These are phyloP conservation scores for Drosophila atripex DNA, from an alignment of 2,888 invertebrate species.

Conservation along the genomic window DNA sequence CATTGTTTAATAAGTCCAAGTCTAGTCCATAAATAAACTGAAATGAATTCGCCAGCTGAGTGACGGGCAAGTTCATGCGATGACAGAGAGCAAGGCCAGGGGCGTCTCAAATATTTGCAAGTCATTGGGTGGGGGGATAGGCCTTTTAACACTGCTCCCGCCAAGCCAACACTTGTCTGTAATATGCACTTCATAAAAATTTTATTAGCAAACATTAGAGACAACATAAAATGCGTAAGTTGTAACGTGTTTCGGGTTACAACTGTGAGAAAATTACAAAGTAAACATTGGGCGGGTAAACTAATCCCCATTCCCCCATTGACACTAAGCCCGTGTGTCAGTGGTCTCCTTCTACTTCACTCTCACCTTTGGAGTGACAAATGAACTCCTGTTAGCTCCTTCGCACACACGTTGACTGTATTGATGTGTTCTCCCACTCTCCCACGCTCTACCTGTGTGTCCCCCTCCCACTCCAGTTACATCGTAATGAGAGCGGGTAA, in stretches of 20 bases:
- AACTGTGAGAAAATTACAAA: too few species aligned
- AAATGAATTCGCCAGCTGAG: constrained; percentile 31
- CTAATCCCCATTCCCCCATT: background rate
- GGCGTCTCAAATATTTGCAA: constrained; percentile 11
- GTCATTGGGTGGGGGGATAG: background rate
- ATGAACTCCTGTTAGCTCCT: constrained; percentile 9
- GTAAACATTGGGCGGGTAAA: background rate
- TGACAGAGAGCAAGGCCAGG: constrained; percentile 36
- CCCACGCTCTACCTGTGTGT: constrained; percentile 20
- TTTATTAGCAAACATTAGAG: background rate
- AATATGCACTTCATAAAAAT: background rate
- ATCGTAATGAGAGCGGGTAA: background rate
- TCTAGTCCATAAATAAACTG: constrained; percentile 22
- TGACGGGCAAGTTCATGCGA: constrained; percentile 38
- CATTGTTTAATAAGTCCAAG: constrained; percentile 5
- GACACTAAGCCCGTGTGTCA: background rate
- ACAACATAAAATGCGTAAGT: too few species aligned
- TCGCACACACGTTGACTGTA: constrained; percentile 4
- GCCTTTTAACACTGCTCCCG: too few species aligned
- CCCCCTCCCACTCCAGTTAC: constrained; percentile 1
- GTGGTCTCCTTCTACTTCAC: background rate
- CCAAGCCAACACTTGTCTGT: background rate
- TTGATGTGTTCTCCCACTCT: background rate
- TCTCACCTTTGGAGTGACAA: background rate
- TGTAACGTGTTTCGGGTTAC: too few species aligned